Conservation (phyloP, 2,888 invertebrate genomes). For the Drosophila paracracens region DNA sequence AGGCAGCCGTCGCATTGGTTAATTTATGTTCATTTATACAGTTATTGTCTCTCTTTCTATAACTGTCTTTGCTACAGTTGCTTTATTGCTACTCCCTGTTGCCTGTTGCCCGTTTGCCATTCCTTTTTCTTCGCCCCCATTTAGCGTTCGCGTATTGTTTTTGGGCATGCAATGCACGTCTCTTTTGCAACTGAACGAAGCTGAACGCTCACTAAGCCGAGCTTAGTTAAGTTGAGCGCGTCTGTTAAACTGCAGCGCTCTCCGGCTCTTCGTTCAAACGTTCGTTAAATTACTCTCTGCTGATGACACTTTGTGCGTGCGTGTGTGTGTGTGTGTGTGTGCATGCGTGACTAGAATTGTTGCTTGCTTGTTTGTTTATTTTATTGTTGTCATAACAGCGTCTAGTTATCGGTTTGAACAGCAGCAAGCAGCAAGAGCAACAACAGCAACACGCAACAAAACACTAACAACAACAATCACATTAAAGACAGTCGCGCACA, state of each 20-base stretch:
- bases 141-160: conserved; percentile 20
- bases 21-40: conserved; percentile 66
- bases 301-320: conserved; percentile 20
- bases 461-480: conserved; percentile 36
- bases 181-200: conserved; percentile 23
- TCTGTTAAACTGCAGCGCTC: conserved; percentile 54
- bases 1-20: conserved; percentile 27
- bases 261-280: conserved; percentile 8
- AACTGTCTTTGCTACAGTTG: conserved; percentile 16
- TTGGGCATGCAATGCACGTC: conserved; percentile 60
- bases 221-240: conserved; percentile 66
- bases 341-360: conserved; percentile 75
- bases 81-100: conserved; percentile 21
- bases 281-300: conserved; percentile 40
- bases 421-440: conserved; percentile 33
- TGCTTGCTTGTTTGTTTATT: conserved; percentile 52
- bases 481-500: conserved; percentile 39
- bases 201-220: conserved; percentile 42
- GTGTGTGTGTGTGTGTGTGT: conserved; percentile 17
- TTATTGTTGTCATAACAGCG: conserved; percentile 75
- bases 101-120: conserved; percentile 15
- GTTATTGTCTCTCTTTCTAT: conserved; percentile 42
- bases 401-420: conserved; percentile 59
- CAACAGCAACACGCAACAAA: conserved; percentile 34
- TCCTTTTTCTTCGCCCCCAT: conserved; percentile 6